A percentile compares a stretch with the other conserved stretches of the same genome.
Conservation (phyloP, 2,888 invertebrate genomes). For the Pollenia griseotomentosa region DNA sequence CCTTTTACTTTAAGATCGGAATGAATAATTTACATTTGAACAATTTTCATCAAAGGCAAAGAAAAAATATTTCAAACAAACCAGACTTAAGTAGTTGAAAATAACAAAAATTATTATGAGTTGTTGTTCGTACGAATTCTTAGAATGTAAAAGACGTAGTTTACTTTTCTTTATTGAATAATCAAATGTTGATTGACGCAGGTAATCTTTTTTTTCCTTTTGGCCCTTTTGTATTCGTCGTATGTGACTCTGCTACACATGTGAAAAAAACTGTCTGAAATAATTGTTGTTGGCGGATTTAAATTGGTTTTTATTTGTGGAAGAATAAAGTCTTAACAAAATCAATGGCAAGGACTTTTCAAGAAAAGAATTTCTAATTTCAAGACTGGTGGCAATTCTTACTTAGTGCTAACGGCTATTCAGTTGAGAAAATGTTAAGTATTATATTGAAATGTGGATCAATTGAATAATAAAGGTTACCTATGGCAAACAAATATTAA, state of each 20-base stretch:
- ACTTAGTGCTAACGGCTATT: conserved; percentile 46
- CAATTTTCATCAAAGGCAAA: conserved; percentile 36
- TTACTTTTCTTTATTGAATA: conserved; percentile 53
- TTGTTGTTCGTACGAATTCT: conserved; percentile 38
- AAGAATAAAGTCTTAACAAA: conserved; percentile 40
- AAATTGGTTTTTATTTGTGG: conserved; percentile 63
- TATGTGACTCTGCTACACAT: conserved; percentile 6
- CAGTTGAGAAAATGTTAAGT: neutral
- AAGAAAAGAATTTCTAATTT: conserved; percentile 48
- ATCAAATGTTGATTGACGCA: conserved; percentile 71
- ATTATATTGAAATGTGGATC: conserved; percentile 9
- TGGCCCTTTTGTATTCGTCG: conserved; percentile 8
- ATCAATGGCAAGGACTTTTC: conserved; percentile 50
- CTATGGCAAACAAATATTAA: conserved; percentile 23
- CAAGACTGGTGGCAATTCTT: conserved; percentile 61
- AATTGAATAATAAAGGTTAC: conserved; percentile 41
- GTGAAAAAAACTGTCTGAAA: conserved; percentile 25
- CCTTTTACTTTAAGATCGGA: conserved; percentile 44
- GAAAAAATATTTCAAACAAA: conserved; percentile 21
- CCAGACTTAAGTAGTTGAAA: conserved; percentile 42
- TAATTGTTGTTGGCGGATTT: conserved; percentile 71
- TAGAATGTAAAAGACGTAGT: conserved; percentile 49
- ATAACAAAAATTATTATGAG: conserved; percentile 42
- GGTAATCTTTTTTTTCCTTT: conserved; percentile 58
- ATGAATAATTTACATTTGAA: conserved; percentile 61